Percentiles rank a stretch among this genome's conserved stretches.
Evolutionary conservation across 2,797 vertebrate genomes (phyloP).

Genomic region (Malurus leucopterus): DNA sequence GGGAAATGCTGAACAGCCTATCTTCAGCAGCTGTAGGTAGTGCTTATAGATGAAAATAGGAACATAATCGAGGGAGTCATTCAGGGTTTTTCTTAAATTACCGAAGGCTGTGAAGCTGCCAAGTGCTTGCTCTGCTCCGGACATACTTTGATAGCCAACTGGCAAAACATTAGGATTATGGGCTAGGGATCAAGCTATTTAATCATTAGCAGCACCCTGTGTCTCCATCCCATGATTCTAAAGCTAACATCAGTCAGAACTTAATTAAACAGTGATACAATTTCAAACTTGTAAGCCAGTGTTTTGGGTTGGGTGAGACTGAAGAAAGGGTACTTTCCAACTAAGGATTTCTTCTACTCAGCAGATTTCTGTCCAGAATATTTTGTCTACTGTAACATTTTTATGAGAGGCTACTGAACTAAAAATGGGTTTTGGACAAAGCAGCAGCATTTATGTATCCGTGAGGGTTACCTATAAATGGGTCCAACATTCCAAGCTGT

Average conservation of each 20-base stretch:
- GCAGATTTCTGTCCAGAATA: constrained; percentile 56
- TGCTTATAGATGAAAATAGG: background rate
- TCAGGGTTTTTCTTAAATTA: constrained; percentile 18
- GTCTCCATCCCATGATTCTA: constrained; percentile 13
- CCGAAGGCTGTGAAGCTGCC: constrained; percentile 5
- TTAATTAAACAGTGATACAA: constrained; percentile 55
- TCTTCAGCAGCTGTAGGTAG: background rate
- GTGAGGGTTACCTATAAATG: background rate
- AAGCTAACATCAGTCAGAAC: constrained; percentile 5
- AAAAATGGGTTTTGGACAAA: background rate
- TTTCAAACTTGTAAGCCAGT: constrained; percentile 53
- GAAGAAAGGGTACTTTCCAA: constrained; percentile 52
- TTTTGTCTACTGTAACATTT: constrained; percentile 23
- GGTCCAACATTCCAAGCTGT: background rate
- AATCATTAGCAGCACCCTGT: background rate
- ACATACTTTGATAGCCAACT: constrained; percentile 46
- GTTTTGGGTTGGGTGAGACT: constrained; percentile 59
- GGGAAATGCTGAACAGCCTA: background rate
- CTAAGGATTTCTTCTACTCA: constrained; percentile 37
- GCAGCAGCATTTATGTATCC: background rate
- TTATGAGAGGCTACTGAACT: background rate
- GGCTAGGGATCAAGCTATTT: constrained; percentile 20
- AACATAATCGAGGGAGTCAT: background rate
- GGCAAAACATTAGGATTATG: constrained; percentile 14
- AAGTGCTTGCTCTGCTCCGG: background rate